A percentile compares a stretch with the other conserved stretches of the same genome.
These are phyloP conservation scores for Numenius phaeopus DNA, from an alignment of 2,797 vertebrate species.

Conservation along the genomic window DNA sequence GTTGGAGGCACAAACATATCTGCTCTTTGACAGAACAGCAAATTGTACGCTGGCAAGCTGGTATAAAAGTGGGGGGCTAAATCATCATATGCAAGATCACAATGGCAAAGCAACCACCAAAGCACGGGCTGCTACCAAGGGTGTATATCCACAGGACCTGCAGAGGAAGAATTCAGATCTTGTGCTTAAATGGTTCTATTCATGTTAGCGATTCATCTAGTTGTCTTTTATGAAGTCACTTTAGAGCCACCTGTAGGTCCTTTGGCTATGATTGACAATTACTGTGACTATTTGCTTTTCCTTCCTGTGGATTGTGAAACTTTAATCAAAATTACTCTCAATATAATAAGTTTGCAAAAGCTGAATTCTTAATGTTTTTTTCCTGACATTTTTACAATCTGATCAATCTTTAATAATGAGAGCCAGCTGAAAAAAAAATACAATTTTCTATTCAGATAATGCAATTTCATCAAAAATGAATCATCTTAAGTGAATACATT, in stretches of 20 bases:
- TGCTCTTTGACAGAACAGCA: neutral
- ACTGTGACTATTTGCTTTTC: conserved; percentile 31
- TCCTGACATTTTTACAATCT: neutral
- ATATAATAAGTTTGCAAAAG: neutral
- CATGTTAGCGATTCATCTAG: neutral
- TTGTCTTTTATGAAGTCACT: neutral
- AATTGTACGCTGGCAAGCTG: neutral
- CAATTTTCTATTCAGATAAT: conserved; percentile 19
- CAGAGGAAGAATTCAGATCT: neutral
- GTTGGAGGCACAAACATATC: neutral
- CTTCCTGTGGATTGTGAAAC: neutral
- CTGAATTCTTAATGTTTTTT: neutral
- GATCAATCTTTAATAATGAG: conserved; percentile 59
- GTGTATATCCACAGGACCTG: neutral
- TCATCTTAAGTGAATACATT: conserved; percentile 41
- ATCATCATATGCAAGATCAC: neutral
- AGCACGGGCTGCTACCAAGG: neutral
- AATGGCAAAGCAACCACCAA: neutral
- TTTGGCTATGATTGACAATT: neutral
- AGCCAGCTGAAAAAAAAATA: neutral
- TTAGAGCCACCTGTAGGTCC: neutral
- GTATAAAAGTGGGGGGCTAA: neutral
- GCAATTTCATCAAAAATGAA: conserved; percentile 50
- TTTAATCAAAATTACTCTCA: conserved; percentile 40
- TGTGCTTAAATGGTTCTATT: neutral